phyloP scores from a whole-genome alignment of 2,113 vertebrate genomes.

The Cottus gobio region DNA sequence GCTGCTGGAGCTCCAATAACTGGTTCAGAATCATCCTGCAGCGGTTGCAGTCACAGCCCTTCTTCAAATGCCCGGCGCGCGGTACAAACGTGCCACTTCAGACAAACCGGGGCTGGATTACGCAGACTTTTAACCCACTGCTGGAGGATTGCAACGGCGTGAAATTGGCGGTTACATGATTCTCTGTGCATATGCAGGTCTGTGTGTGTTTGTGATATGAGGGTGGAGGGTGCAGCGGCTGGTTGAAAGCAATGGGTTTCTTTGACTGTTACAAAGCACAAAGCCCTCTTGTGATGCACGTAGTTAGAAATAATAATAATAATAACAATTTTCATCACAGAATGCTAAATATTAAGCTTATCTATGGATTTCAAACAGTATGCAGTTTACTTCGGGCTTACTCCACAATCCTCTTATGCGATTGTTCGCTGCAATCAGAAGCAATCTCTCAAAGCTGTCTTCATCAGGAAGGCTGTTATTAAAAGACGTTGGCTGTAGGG shows the following conservation, averaged over 20 bases:
- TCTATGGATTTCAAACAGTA: conserved; percentile 21
- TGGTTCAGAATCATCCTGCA: conserved; percentile 43
- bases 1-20: conserved; percentile 42
- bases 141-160: conserved; percentile 4
- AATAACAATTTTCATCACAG: background rate
- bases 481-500: background rate
- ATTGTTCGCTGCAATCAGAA: background rate
- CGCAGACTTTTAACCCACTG: conserved; percentile 31
- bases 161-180: conserved; percentile 10
- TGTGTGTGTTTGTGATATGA: background rate
- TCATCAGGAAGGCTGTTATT: background rate
- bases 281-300: background rate
- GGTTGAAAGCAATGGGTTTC: background rate
- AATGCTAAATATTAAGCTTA: conserved; percentile 7
- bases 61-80: conserved; percentile 18
- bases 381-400: conserved; percentile 6
- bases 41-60: conserved; percentile 37
- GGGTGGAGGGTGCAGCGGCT: background rate
- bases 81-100: conserved; percentile 45
- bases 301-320: background rate
- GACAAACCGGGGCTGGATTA: conserved; percentile 13
- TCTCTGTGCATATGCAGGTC: background rate
- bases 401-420: conserved; percentile 8
- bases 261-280: background rate
- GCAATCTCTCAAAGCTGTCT: conserved; percentile 8